These are phyloP conservation scores for Campoplex nolae DNA, from an alignment of 2,888 invertebrate genomes.

Conservation along the genomic window DNA sequence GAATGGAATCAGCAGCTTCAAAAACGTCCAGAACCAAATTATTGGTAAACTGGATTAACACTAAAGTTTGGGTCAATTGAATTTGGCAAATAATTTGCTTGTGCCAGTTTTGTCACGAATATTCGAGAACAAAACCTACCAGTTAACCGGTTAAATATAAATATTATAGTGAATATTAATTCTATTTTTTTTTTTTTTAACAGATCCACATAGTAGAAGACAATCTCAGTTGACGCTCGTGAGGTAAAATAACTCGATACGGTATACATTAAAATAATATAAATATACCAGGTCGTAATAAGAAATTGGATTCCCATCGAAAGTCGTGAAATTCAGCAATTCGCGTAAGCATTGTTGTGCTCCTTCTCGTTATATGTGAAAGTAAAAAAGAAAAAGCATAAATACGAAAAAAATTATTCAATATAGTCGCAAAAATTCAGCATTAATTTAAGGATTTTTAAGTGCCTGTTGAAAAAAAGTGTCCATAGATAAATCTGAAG, in stretches of 20 bases:
- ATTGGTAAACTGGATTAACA: no score
- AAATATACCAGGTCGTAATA: conserved; percentile 15
- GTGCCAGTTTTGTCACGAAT: not conserved
- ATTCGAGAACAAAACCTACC: not conserved
- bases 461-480: conserved; percentile 63
- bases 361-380: conserved; percentile 19
- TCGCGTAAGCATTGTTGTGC: conserved; percentile 25
- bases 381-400: conserved; percentile 7
- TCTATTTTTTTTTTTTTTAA: conserved; percentile 61
- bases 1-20: no score
- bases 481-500: conserved; percentile 28
- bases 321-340: conserved; percentile 56
- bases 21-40: no score
- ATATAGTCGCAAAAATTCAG: conserved; percentile 41
- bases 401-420: conserved; percentile 33
- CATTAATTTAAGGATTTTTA: conserved; percentile 58
- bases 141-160: no score
- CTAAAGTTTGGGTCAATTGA: no score
- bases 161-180: conserved; percentile 42
- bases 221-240: conserved; percentile 82
- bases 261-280: conserved; percentile 65
- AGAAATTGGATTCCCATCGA: conserved; percentile 55
- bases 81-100: no score
- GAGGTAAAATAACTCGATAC: conserved; percentile 71
- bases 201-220: conserved; percentile 83